A percentile compares a stretch with the other conserved stretches of the same genome.
Evolutionary conservation across 2,113 vertebrate species (phyloP).

Genomic region (Machaerirhynchus nigripectus): DNA sequence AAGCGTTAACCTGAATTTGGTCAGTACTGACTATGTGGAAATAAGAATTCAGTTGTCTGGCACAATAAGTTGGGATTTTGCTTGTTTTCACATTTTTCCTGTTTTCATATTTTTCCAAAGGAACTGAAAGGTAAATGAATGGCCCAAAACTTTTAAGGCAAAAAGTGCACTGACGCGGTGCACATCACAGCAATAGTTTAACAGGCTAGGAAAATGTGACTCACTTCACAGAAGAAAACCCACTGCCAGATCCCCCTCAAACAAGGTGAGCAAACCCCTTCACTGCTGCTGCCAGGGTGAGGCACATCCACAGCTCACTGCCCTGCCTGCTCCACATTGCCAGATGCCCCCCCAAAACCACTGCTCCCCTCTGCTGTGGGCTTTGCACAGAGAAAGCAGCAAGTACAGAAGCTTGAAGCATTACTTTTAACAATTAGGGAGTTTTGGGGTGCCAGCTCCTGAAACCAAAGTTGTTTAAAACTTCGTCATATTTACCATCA

Average conservation of each 20-base stretch:
- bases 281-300: neutral
- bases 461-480: neutral
- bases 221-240: neutral
- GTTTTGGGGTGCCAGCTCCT: neutral
- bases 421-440: neutral
- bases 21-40: neutral
- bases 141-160: neutral
- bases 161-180: neutral
- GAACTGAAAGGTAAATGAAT: neutral
- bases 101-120: neutral
- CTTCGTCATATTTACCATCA: neutral
- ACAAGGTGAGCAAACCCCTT: neutral
- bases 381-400: neutral
- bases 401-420: neutral
- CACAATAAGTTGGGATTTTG: neutral
- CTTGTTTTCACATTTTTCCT: neutral
- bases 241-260: neutral
- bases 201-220: neutral
- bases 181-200: neutral
- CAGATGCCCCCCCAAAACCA: neutral
- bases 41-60: neutral
- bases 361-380: neutral
- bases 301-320: neutral
- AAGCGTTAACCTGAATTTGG: neutral
- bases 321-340: neutral